Percentiles rank a stretch among this genome's conserved stretches.
phyloP scores from a whole-genome alignment of 2,797 vertebrate species.

The Delichon dasypus region DNA sequence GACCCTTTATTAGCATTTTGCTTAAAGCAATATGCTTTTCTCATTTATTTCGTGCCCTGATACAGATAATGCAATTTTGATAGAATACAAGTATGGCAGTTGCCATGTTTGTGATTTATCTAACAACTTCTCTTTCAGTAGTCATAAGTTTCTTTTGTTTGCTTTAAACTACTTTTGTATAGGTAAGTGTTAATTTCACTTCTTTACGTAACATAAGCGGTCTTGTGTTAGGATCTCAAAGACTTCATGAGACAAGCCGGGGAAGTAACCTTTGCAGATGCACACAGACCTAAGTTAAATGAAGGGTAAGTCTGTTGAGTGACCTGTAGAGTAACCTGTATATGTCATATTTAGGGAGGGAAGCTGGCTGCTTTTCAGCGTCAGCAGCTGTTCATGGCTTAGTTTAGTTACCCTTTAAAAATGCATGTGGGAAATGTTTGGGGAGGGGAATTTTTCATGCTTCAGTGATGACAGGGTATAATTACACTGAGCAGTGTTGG shows the following conservation, averaged over 20 bases:
- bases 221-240: slow-evolving; percentile 95
- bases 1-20: slow-evolving; percentile 67
- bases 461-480: background rate
- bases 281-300: slow-evolving; percentile 94
- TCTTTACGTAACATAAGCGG: slow-evolving; percentile 65
- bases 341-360: rapidly evolving
- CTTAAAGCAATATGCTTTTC: slow-evolving; percentile 76
- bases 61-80: slow-evolving; percentile 69
- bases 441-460: background rate
- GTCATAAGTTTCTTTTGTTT: slow-evolving; percentile 72
- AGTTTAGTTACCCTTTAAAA: background rate
- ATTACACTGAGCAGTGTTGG: too few relatives aligned
- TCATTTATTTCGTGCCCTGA: slow-evolving; percentile 81
- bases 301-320: slow-evolving; percentile 84
- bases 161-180: slow-evolving; percentile 31
- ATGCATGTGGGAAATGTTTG: background rate
- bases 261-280: slow-evolving; percentile 97
- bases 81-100: slow-evolving; percentile 76
- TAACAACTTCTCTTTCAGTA: slow-evolving; percentile 80
- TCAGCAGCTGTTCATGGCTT: background rate
- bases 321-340: background rate
- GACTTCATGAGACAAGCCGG: slow-evolving; percentile 99
- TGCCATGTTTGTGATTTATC: slow-evolving; percentile 76
- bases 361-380: background rate
- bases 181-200: background rate